Conservation (phyloP, 2,888 invertebrate species). For the Agriotes lineatus region DNA sequence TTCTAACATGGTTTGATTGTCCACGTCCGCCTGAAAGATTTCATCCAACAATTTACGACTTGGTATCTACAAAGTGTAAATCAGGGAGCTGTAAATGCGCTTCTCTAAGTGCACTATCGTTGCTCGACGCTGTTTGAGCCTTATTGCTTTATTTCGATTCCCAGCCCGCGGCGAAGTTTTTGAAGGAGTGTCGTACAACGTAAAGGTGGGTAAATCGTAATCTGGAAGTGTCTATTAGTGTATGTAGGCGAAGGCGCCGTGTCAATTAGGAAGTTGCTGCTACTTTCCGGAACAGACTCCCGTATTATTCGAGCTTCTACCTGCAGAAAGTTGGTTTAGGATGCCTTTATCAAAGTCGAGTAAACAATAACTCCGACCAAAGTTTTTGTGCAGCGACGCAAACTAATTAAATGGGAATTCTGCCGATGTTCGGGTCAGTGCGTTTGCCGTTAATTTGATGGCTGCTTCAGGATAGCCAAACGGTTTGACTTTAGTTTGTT, state of each 20-base stretch:
- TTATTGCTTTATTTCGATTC: slow-evolving; percentile 7
- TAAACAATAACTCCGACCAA: too few relatives aligned
- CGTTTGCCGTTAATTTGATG: too few relatives aligned
- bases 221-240: slow-evolving; percentile 21
- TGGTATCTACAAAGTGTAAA: too few relatives aligned
- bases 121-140: not conserved
- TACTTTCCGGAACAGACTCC: slow-evolving; percentile 1
- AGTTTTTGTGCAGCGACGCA: too few relatives aligned
- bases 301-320: not conserved
- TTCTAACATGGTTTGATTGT: too few relatives aligned
- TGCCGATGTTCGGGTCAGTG: too few relatives aligned
- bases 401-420: too few relatives aligned
- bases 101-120: not conserved
- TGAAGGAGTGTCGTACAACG: slow-evolving; percentile 3
- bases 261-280: slow-evolving; percentile 28
- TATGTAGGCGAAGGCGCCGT: slow-evolving; percentile 30
- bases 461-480: too few relatives aligned
- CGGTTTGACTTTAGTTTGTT: too few relatives aligned
- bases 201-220: slow-evolving; percentile 16
- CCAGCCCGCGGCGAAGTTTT: not conserved
- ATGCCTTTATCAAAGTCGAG: too few relatives aligned
- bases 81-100: not conserved
- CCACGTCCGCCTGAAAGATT: not conserved
- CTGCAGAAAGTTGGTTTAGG: too few relatives aligned
- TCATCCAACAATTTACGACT: not conserved